Evolutionary conservation across 2,113 vertebrate species (phyloP), one percentile per base, ranked within the genome.

Genomic region (Alaudala cheleensis): DNA sequence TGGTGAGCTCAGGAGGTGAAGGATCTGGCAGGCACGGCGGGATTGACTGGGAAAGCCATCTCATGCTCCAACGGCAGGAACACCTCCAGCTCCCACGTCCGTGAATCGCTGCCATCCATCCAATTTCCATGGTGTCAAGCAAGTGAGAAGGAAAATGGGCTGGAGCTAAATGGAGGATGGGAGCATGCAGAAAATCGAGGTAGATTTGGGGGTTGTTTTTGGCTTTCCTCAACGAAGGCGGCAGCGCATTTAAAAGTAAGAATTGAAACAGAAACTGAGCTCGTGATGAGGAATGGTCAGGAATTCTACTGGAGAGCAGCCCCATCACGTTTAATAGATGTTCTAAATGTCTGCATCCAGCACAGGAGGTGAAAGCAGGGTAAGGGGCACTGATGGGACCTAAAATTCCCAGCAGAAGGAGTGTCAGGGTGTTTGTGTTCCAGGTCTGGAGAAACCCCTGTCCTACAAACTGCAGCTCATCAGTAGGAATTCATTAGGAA

Each of bases 121-220:
- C 28, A 14, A 37, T 95, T 94, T 93, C 95, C 93, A 81, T 84
- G 82, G 53, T 86, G 94, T 72, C 93, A 88, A 61, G 21, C 4
- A 56, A 67, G 83, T 49, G 88, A 21, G 86, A 92, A 88, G 91
- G 92, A 74, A 93, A 95, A 88, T 2, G 51, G 82, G 79, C 72
- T 16, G 56, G 33, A 61, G 86, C 34, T 81, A n/a, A 81, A 81
- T 1, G 61, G 64, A 83, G 56, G 82, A 78, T 3, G 11, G 91
- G 84, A 82, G 39, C 10, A 1, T 4, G 62, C 37, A 92, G 81
- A 53, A 81, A 78, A 92, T 11, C 11, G 4, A 6, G 11, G 51
- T 4, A 3, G n/a, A 24, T 50, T 19, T 18, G 20, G 54, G 45
- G 25, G 5, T 1, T 5, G 37, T 12, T 42, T n/a, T 69, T 23